phyloP scores from a whole-genome alignment of 2,888 invertebrate species.

The Siphonodentalium dalli region DNA sequence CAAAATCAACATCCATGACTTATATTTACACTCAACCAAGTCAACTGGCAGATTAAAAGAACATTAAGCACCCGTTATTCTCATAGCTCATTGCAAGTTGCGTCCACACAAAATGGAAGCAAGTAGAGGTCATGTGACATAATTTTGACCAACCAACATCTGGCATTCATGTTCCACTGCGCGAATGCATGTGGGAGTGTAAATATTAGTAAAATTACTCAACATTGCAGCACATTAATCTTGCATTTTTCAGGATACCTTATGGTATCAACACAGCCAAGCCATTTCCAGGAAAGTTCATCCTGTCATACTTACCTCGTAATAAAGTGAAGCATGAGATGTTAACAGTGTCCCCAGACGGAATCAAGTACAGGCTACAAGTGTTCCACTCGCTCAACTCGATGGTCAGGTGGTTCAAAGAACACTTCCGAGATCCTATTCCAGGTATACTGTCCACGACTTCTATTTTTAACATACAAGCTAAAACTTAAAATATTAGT shows the following conservation, averaged over 20 bases:
- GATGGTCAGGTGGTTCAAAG: constrained; percentile 96
- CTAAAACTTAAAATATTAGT: background rate
- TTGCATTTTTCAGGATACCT: constrained; percentile 58
- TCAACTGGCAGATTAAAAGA: too few relatives aligned
- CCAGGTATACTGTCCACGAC: constrained; percentile 55
- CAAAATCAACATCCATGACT: too few relatives aligned
- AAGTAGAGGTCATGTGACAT: too few relatives aligned
- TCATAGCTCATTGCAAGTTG: too few relatives aligned
- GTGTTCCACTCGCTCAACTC: constrained; percentile 83
- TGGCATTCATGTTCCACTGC: too few relatives aligned
- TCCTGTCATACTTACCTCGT: constrained; percentile 91
- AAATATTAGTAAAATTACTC: too few relatives aligned
- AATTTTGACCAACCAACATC: too few relatives aligned
- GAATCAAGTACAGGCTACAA: constrained; percentile 83
- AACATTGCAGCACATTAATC: too few relatives aligned
- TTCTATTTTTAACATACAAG: background rate
- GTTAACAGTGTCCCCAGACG: constrained; percentile 89
- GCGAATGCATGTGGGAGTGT: too few relatives aligned
- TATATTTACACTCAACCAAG: too few relatives aligned
- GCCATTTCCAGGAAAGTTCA: constrained; percentile 74
- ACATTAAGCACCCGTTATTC: too few relatives aligned
- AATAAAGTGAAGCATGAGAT: constrained; percentile 88
- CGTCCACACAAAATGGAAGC: too few relatives aligned
- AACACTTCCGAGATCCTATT: constrained; percentile 89
- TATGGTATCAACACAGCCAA: constrained; percentile 56